A percentile compares a stretch with the other conserved stretches of the same genome.
Conservation (phyloP, 2,888 invertebrate species). For the Phlogophora meticulosa region DNA sequence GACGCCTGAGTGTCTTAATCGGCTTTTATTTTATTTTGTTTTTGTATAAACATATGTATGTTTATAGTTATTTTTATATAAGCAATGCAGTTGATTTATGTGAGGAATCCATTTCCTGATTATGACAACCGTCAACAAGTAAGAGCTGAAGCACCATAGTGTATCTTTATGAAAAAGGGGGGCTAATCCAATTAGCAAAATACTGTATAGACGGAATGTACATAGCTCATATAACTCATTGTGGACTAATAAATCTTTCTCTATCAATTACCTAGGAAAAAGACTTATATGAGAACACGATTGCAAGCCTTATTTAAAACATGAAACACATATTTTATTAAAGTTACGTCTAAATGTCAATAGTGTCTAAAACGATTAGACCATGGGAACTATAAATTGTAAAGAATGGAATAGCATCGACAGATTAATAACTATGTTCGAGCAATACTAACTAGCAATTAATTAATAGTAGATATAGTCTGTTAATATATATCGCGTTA, state of each 20-base stretch:
- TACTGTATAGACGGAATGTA: too few relatives aligned
- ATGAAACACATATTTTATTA: background rate
- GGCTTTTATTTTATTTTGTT: too few relatives aligned
- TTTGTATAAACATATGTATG: too few relatives aligned
- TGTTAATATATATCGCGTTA: conserved; percentile 37
- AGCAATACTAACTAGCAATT: conserved; percentile 33
- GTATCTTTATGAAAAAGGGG: too few relatives aligned
- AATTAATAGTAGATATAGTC: conserved; percentile 23
- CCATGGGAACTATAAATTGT: background rate
- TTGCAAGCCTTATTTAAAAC: background rate
- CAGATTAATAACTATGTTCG: conserved; percentile 25
- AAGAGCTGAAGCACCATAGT: too few relatives aligned
- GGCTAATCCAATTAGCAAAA: too few relatives aligned
- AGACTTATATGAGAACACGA: conserved; percentile 9
- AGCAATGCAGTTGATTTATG: too few relatives aligned
- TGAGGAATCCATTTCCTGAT: too few relatives aligned
- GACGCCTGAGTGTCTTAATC: too few relatives aligned
- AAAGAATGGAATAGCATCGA: background rate
- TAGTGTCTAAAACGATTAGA: conserved; percentile 8
- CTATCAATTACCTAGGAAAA: background rate
- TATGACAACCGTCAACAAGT: too few relatives aligned
- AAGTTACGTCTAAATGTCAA: conserved; percentile 20
- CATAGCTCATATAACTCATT: too few relatives aligned
- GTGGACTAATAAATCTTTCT: background rate
- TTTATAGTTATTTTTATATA: too few relatives aligned